phyloP scores from a whole-genome alignment of 2,888 invertebrate genomes.

The Matsumyia berberina region DNA sequence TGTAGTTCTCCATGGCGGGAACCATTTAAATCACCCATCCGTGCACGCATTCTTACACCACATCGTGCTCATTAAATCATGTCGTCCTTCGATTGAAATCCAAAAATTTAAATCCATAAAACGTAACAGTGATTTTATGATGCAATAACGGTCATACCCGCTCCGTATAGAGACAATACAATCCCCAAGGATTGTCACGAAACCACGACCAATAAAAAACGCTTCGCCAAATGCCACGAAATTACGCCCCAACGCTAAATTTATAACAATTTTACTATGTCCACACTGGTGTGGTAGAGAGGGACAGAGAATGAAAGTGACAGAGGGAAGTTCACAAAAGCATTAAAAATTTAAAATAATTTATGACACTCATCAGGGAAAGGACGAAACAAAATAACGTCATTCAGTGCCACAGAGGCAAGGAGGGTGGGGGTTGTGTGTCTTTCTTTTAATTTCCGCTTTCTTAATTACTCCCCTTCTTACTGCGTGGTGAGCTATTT shows the following conservation, averaged over 20 bases:
- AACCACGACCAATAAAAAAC: constrained; percentile 35
- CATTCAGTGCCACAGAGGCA: neutral
- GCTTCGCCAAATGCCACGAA: constrained; percentile 23
- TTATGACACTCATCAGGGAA: constrained; percentile 51
- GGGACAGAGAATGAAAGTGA: neutral
- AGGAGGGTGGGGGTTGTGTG: neutral
- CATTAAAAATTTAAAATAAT: constrained; percentile 65
- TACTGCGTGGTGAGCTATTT: constrained; percentile 6
- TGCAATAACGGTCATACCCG: constrained; percentile 29
- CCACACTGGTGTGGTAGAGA: neutral
- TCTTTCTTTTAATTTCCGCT: constrained; percentile 51
- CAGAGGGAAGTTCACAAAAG: constrained; percentile 4
- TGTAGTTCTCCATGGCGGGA: neutral
- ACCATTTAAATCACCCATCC: constrained; percentile 36
- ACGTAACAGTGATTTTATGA: constrained; percentile 34
- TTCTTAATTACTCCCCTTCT: constrained; percentile 55
- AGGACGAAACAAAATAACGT: constrained; percentile 5
- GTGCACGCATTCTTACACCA: constrained; percentile 1
- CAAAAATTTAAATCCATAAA: constrained; percentile 34
- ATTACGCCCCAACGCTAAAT: constrained; percentile 32
- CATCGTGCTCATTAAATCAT: constrained; percentile 29
- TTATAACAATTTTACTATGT: constrained; percentile 53
- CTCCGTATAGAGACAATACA: constrained; percentile 18
- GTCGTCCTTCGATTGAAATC: constrained; percentile 30
- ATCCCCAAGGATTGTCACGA: constrained; percentile 50